Conservation (phyloP, 2,797 vertebrate genomes). For the Semotilus atromaculatus region DNA sequence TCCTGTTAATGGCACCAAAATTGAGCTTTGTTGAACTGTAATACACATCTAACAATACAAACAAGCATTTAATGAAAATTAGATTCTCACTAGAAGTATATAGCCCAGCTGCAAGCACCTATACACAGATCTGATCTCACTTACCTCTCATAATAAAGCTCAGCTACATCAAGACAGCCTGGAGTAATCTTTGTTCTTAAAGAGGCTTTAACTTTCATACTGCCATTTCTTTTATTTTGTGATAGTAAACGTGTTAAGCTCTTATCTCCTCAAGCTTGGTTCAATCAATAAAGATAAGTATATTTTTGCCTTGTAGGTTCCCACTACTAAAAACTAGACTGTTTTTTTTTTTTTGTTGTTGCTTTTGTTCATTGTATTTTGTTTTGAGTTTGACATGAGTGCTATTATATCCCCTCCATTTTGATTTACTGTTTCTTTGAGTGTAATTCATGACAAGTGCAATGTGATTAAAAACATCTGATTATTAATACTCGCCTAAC, state of each 20-base stretch:
- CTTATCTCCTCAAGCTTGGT: not conserved
- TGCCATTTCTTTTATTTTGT: not conserved
- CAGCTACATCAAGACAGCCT: slow-evolving; percentile 1
- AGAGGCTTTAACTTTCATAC: slow-evolving; percentile 3
- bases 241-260: not conserved
- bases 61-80: not conserved
- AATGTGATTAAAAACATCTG: slow-evolving; percentile 17
- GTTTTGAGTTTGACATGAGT: not conserved
- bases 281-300: not conserved
- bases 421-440: slow-evolving; percentile 11
- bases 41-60: too few species aligned
- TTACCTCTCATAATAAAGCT: not conserved
- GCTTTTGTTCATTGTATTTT: not conserved
- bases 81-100: not conserved
- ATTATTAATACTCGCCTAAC: not conserved
- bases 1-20: not conserved
- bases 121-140: slow-evolving; percentile 3
- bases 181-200: slow-evolving; percentile 12
- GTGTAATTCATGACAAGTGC: slow-evolving; percentile 27
- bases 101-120: slow-evolving; percentile 2
- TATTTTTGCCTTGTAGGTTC: not conserved
- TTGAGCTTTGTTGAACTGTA: not conserved
- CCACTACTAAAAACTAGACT: not conserved
- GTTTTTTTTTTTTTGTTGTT: not conserved
- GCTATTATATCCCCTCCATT: not conserved